These are phyloP conservation scores for Cotesia typhae DNA, from an alignment of 1,140 invertebrate genomes.

Conservation along the genomic window DNA sequence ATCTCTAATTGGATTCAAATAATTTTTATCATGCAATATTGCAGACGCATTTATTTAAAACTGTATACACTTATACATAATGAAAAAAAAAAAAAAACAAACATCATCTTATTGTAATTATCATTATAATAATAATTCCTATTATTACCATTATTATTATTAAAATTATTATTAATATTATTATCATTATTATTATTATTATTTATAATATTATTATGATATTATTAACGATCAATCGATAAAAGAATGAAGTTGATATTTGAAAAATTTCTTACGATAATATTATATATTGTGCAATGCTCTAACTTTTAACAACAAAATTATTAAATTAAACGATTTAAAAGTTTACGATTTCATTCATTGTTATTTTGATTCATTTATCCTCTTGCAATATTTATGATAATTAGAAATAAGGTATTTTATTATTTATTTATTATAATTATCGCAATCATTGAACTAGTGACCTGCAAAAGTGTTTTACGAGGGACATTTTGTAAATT, in stretches of 20 bases:
- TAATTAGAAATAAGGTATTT: neutral
- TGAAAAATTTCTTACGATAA: conserved; percentile 56
- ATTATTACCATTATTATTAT: too few relatives aligned
- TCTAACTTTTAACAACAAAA: neutral
- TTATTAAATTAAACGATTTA: conserved; percentile 17
- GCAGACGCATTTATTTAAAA: conserved; percentile 19
- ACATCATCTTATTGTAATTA: neutral
- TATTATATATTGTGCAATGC: conserved; percentile 35
- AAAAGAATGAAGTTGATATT: conserved; percentile 31
- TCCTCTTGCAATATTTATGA: neutral
- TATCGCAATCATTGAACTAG: too few relatives aligned
- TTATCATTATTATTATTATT: neutral
- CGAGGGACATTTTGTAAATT: too few relatives aligned
- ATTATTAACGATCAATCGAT: conserved; percentile 27
- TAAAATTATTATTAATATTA: neutral
- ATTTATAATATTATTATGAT: conserved; percentile 25
- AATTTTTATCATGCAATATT: conserved; percentile 4
- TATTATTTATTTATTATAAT: neutral
- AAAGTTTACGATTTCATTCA: neutral
- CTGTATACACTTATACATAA: conserved; percentile 23
- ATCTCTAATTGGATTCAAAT: neutral
- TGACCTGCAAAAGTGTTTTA: too few relatives aligned
- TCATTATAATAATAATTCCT: neutral
- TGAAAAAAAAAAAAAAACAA: conserved; percentile 18
- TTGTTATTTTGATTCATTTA: neutral